Evolutionary conservation across 2,797 vertebrate species (phyloP), one percentile per base, ranked within the genome.

Genomic region (Picus viridis): DNA sequence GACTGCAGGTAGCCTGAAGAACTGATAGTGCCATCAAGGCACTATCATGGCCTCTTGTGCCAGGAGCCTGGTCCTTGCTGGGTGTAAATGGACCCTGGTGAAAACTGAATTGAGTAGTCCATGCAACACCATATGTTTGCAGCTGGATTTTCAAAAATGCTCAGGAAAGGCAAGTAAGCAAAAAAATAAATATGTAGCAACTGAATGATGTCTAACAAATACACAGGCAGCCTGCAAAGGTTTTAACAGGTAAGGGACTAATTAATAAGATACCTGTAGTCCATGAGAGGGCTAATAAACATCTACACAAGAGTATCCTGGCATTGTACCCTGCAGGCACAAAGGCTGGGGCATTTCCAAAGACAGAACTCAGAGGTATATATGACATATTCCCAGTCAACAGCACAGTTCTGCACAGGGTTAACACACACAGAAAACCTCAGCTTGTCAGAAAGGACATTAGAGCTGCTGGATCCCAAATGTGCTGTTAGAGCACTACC

Each of bases 41-140:
- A 6, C 19, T 36, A 45, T 3, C 49, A 22, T 1, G 3, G 51
- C 19, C 78, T 7, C n/a, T 15, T 0, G 1, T 8, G 26, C 19
- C 5, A 7, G 49, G 6, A 81, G 2, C 22, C 12, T 3, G 12
- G 22, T 57, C 27, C 27, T 41, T 65, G 34, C 36, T 67, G 80
- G 57, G 8, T 6, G 2, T n/a, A 24, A 57, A 54, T 4, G 22
- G 23, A 36, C 12, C 61, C 14, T 16, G 29, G 7, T 3, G 19
- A 68, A 83, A 71, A 51, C 5, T 3, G n/a, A 34, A n/a, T 2
- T 10, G 43, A 71, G 47, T 12, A 32, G n/a, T 16, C 16, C 61
- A 26, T 80, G n/a, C 54, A 89, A 27, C 61, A 18, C 6, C 22
- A 1, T 27, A 9, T 12, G 16, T 61, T 57, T 71, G 58, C 32